Percentiles rank a stretch among this genome's conserved stretches.
Conservation (phyloP, 2,113 vertebrate species). For the Brachirus orientalis region DNA sequence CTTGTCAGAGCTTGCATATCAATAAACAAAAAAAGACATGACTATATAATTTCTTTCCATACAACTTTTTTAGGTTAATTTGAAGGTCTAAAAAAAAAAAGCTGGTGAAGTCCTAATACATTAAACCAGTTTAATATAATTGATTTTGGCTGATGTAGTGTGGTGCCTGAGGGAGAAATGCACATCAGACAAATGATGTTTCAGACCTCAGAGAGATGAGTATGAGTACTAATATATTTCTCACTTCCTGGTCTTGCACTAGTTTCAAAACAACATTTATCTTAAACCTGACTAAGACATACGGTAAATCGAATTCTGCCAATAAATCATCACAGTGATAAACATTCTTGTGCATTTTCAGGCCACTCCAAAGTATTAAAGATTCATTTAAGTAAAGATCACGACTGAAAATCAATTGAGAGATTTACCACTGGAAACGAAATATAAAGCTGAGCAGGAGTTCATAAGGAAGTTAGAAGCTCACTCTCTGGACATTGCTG, state of each 20-base stretch:
- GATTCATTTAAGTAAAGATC: slow-evolving; percentile 1
- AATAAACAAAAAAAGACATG: too few relatives aligned
- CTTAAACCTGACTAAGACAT: slow-evolving; percentile 15
- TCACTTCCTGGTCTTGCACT: slow-evolving; percentile 27
- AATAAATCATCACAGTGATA: slow-evolving; percentile 24
- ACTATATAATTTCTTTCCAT: too few relatives aligned
- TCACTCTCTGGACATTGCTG: neutral
- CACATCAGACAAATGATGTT: slow-evolving; percentile 57
- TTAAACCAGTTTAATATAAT: slow-evolving; percentile 54
- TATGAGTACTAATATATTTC: slow-evolving; percentile 38
- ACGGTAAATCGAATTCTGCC: slow-evolving; percentile 14
- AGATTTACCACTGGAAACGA: neutral
- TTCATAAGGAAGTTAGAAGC: neutral
- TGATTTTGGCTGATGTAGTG: slow-evolving; percentile 45
- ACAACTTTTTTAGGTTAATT: slow-evolving; percentile 41
- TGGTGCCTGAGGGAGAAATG: slow-evolving; percentile 40
- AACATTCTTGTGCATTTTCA: slow-evolving; percentile 4
- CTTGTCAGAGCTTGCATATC: too few relatives aligned
- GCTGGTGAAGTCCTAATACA: slow-evolving; percentile 32
- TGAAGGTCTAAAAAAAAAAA: slow-evolving; percentile 41
- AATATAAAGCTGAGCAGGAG: neutral
- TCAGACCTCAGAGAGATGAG: slow-evolving; percentile 44
- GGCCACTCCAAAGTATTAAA: slow-evolving; percentile 2
- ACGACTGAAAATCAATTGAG: neutral
- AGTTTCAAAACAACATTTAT: slow-evolving; percentile 59